Conservation (phyloP, 1,140 invertebrate species). For the Glossosoma conforme region DNA sequence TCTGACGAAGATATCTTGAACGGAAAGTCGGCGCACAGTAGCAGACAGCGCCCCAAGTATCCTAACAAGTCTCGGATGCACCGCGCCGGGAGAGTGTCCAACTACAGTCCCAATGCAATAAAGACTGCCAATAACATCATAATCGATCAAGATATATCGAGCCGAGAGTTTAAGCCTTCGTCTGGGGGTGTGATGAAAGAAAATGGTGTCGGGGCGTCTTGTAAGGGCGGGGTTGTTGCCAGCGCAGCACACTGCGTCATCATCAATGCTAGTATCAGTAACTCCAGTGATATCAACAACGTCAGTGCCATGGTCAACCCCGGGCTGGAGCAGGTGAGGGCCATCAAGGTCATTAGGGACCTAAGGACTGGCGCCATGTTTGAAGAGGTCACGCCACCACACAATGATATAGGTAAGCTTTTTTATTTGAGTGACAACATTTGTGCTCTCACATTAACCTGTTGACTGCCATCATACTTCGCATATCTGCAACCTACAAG, state of each 20-base stretch:
- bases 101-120: conserved; percentile 22
- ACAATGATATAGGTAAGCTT: conserved; percentile 22
- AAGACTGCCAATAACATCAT: conserved; percentile 28
- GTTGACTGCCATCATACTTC: no score
- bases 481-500: no score
- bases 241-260: conserved; percentile 25
- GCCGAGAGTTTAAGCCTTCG: conserved; percentile 22
- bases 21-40: conserved; percentile 16
- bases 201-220: conserved; percentile 5
- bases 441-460: no score
- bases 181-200: conserved; percentile 6
- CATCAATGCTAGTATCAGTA: conserved; percentile 28
- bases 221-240: conserved; percentile 3
- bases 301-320: conserved; percentile 40
- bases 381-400: conserved; percentile 34
- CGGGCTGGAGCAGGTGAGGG: conserved; percentile 51
- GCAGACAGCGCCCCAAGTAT: conserved; percentile 23
- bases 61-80: conserved; percentile 27
- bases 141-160: conserved; percentile 22
- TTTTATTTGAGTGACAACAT: no score
- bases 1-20: conserved; percentile 28
- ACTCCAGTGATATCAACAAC: conserved; percentile 38
- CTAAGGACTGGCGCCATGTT: conserved; percentile 53
- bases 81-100: conserved; percentile 20
- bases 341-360: conserved; percentile 39